These are phyloP conservation scores for Camponotus fellah DNA, from an alignment of 2,888 invertebrate species.

Conservation along the genomic window DNA sequence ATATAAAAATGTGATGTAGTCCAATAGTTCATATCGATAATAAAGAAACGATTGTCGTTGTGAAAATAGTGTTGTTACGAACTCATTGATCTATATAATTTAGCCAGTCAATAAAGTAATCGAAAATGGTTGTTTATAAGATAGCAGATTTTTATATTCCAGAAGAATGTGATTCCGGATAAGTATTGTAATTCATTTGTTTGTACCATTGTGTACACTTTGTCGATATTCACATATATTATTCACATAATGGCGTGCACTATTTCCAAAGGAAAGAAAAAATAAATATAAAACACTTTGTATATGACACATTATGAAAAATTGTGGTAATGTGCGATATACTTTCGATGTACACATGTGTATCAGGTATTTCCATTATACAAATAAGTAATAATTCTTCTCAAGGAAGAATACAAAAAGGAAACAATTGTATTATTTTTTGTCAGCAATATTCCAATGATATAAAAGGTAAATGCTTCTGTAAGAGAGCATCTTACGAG, in stretches of 20 bases:
- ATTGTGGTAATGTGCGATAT: slow-evolving; percentile 12
- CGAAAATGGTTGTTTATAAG: neutral
- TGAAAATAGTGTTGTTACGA: neutral
- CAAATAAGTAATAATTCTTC: neutral
- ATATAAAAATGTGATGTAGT: slow-evolving; percentile 14
- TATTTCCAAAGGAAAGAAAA: neutral
- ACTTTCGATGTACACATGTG: slow-evolving; percentile 7
- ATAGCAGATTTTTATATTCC: slow-evolving; percentile 4
- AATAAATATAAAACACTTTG: neutral
- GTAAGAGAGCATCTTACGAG: neutral
- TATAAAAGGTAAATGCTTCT: slow-evolving; percentile 40
- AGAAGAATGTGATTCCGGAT: neutral
- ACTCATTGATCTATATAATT: neutral
- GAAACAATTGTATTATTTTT: neutral
- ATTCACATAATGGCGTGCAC: neutral
- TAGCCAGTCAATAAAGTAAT: neutral
- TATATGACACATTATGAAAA: slow-evolving; percentile 16
- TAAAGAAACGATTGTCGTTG: neutral
- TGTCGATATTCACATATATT: neutral
- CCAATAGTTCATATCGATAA: neutral
- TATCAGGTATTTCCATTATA: slow-evolving; percentile 7
- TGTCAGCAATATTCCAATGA: slow-evolving; percentile 13
- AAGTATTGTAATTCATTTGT: slow-evolving; percentile 32
- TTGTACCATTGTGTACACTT: neutral
- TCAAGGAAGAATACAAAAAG: slow-evolving; percentile 8